These are phyloP conservation scores for Pseudomugil tenellus DNA, from an alignment of 2,797 vertebrate genomes.

Conservation along the genomic window DNA sequence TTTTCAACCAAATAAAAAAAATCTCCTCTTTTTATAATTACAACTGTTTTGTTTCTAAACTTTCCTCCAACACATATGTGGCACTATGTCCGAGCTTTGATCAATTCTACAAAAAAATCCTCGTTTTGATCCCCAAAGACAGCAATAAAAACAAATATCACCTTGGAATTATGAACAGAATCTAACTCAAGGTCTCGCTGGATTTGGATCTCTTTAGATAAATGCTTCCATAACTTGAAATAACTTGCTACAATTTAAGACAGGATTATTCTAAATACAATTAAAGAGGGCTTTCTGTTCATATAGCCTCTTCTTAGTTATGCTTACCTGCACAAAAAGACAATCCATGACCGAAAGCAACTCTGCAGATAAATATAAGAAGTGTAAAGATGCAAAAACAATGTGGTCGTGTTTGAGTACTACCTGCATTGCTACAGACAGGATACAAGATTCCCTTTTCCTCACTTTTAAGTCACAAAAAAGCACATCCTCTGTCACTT, in stretches of 20 bases:
- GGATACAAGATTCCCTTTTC: slow-evolving; percentile 32
- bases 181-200: neutral
- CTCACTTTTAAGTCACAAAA: slow-evolving; percentile 48
- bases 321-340: slow-evolving; percentile 18
- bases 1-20: slow-evolving; percentile 23
- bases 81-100: slow-evolving; percentile 27
- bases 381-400: slow-evolving; percentile 17
- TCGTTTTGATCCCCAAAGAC: slow-evolving; percentile 35
- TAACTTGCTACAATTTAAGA: slow-evolving; percentile 50
- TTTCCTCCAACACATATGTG: slow-evolving; percentile 20
- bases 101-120: slow-evolving; percentile 23
- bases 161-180: neutral
- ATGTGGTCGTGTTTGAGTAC: slow-evolving; percentile 20
- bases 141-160: neutral
- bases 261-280: slow-evolving; percentile 30
- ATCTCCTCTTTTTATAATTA: slow-evolving; percentile 6
- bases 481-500: slow-evolving; percentile 44
- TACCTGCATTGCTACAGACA: slow-evolving; percentile 43
- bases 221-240: slow-evolving; percentile 40
- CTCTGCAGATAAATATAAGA: slow-evolving; percentile 22
- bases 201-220: neutral
- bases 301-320: slow-evolving; percentile 23
- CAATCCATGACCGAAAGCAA: slow-evolving; percentile 23
- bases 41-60: slow-evolving; percentile 53
- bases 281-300: slow-evolving; percentile 33